Conservation (phyloP, 2,797 vertebrate species). For the Hapalemur alaotrensis region DNA sequence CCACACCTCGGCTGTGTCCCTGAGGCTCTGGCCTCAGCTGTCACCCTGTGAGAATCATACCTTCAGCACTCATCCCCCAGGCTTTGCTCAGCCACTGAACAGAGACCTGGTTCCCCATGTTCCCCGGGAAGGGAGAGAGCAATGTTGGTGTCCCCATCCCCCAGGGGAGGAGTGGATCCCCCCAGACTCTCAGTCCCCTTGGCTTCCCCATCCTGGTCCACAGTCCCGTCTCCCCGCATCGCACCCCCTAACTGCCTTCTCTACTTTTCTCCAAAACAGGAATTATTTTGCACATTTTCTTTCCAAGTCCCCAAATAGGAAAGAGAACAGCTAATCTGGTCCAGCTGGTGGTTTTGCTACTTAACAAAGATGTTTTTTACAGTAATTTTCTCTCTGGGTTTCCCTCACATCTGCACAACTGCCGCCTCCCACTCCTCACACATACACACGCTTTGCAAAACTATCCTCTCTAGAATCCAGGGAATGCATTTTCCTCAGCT, state of each 20-base stretch:
- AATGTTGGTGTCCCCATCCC: background rate
- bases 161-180: background rate
- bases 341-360: slow-evolving; percentile 70
- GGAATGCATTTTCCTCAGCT: background rate
- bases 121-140: background rate
- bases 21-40: background rate
- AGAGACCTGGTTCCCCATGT: background rate
- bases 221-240: background rate
- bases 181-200: background rate
- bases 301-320: slow-evolving; percentile 73
- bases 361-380: slow-evolving; percentile 38
- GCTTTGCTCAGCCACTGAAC: background rate
- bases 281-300: slow-evolving; percentile 73
- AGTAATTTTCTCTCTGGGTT: slow-evolving; percentile 50
- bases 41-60: background rate
- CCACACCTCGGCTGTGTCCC: background rate
- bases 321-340: slow-evolving; percentile 73
- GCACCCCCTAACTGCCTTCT: slow-evolving; percentile 46
- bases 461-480: background rate
- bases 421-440: background rate
- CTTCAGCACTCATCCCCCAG: background rate
- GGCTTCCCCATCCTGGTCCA: slow-evolving; percentile 12
- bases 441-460: background rate
- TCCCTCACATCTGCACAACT: slow-evolving; percentile 50
- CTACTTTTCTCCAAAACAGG: slow-evolving; percentile 63